Conservation (phyloP, 2,888 invertebrate genomes). For the Folsomia candida region DNA sequence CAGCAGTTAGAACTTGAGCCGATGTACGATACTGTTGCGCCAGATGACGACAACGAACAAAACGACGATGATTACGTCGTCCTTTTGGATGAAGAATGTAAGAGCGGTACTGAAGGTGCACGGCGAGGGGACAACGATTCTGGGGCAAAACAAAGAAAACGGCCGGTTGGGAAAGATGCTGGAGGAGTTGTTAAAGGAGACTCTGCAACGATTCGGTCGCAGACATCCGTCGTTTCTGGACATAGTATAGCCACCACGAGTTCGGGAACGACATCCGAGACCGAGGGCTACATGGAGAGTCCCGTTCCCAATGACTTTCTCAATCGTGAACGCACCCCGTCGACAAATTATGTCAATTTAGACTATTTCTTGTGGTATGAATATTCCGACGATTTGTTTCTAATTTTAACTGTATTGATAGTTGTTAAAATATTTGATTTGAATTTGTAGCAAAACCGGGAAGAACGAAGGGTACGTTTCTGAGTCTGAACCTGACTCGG, state of each 20-base stretch:
- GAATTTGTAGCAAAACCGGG: constrained; percentile 25
- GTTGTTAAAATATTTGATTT: constrained; percentile 16
- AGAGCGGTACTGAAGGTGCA: constrained; percentile 34
- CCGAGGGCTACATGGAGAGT: constrained; percentile 50
- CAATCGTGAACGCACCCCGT: constrained; percentile 47
- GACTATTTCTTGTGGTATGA: constrained; percentile 84
- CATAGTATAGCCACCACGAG: constrained; percentile 50
- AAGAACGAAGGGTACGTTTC: background rate
- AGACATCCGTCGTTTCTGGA: constrained; percentile 51
- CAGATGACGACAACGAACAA: constrained; percentile 55
- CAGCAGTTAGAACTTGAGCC: constrained; percentile 37
- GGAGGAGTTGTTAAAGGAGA: constrained; percentile 19
- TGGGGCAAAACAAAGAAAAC: constrained; percentile 20
- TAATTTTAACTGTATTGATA: background rate
- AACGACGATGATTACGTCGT: constrained; percentile 70
- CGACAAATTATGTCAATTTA: constrained; percentile 87
- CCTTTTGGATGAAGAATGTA: constrained; percentile 54
- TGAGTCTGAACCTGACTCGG: background rate
- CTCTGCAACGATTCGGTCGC: constrained; percentile 49
- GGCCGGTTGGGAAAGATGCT: constrained; percentile 32
- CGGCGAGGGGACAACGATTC: constrained; percentile 34
- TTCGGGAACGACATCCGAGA: constrained; percentile 51
- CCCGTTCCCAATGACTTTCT: constrained; percentile 49
- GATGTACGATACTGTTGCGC: constrained; percentile 60
- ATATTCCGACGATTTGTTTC: background rate